Percentiles rank a stretch among this genome's conserved stretches.
Evolutionary conservation across 2,113 vertebrate species (phyloP).

Genomic region (Sylvilagus bachmani): DNA sequence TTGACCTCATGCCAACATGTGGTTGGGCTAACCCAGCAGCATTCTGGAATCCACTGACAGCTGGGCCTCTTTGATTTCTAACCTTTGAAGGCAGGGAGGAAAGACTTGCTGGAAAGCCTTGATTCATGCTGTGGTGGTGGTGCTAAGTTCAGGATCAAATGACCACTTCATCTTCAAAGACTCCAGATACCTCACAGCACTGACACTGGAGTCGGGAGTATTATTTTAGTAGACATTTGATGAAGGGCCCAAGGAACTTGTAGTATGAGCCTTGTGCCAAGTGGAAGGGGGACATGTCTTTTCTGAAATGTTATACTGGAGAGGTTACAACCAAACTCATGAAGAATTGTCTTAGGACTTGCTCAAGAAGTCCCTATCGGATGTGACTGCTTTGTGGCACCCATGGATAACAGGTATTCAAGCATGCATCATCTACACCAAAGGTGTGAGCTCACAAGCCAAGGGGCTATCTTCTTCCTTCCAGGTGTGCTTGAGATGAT

Average conservation of each 20-base stretch:
- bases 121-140: slow-evolving; percentile 39
- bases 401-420: neutral
- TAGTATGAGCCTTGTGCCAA: slow-evolving; percentile 20
- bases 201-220: neutral
- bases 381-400: neutral
- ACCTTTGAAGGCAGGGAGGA: slow-evolving; percentile 57
- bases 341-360: neutral
- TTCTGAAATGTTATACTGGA: slow-evolving; percentile 14
- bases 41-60: slow-evolving; percentile 41
- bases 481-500: neutral
- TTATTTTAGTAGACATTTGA: slow-evolving; percentile 59
- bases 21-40: slow-evolving; percentile 36
- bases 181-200: neutral
- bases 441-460: fast-evolving
- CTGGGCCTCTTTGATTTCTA: slow-evolving; percentile 66
- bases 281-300: slow-evolving; percentile 6
- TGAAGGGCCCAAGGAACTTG: slow-evolving; percentile 50
- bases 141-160: slow-evolving; percentile 74
- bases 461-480: neutral
- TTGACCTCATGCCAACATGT: slow-evolving; percentile 26
- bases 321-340: neutral
- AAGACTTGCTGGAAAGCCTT: slow-evolving; percentile 33
- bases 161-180: slow-evolving; percentile 81
- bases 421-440: neutral
- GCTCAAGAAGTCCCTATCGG: neutral